Conservation (phyloP, 2,888 invertebrate species). For the Polymixis flavicincta region DNA sequence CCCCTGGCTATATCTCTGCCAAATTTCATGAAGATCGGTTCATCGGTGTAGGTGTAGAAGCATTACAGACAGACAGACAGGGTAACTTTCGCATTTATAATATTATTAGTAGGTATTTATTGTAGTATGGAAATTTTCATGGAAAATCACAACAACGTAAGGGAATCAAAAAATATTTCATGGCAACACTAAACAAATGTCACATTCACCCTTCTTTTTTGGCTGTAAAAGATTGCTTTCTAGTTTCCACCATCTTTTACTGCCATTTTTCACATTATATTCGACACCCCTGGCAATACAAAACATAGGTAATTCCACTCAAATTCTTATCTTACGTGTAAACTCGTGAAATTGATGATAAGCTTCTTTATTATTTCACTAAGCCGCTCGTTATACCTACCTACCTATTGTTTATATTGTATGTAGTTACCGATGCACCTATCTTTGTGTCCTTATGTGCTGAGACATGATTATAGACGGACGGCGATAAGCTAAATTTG, state of each 20-base stretch:
- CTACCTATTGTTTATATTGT: constrained; percentile 14
- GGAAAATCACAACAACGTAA: not conserved
- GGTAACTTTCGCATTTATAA: too few relatives aligned
- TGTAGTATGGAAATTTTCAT: not conserved
- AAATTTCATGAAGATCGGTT: too few relatives aligned
- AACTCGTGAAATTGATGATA: constrained; percentile 34
- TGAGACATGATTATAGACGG: not conserved
- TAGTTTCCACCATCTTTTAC: too few relatives aligned
- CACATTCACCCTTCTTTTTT: constrained; percentile 1
- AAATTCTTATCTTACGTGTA: constrained; percentile 21
- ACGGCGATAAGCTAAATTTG: not conserved
- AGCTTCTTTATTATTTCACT: not conserved
- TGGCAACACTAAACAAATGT: constrained; percentile 30
- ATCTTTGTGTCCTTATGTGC: not conserved
- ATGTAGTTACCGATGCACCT: not conserved
- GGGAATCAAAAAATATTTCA: not conserved
- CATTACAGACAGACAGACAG: too few relatives aligned
- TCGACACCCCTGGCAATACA: constrained; percentile 15
- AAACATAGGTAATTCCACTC: not conserved
- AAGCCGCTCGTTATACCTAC: not conserved
- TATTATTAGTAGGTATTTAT: too few relatives aligned
- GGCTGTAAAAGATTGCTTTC: too few relatives aligned
- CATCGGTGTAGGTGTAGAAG: too few relatives aligned
- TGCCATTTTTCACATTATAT: not conserved
- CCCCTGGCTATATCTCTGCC: too few relatives aligned